These are phyloP conservation scores for Xestia xanthographa DNA, from an alignment of 2,888 invertebrate genomes.

Conservation along the genomic window DNA sequence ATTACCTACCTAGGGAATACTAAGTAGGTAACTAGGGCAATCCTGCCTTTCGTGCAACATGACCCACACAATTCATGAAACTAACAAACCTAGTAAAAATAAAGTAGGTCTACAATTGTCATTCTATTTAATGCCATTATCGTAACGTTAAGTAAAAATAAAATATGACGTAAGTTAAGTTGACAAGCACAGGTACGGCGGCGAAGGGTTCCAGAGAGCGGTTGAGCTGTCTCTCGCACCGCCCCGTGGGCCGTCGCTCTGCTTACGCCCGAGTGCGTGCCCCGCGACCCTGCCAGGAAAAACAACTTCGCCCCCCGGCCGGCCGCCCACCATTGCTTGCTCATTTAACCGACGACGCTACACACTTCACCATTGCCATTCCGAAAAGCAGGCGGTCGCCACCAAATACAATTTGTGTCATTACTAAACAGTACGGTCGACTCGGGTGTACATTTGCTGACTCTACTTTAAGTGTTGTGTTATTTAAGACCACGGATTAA, in stretches of 20 bases:
- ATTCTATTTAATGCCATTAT: conserved; percentile 48
- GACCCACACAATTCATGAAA: conserved; percentile 10
- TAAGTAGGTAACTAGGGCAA: not conserved
- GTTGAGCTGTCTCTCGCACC: conserved; percentile 76
- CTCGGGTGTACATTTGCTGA: conserved; percentile 13
- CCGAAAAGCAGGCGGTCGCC: conserved; percentile 61
- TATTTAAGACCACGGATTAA: conserved; percentile 25
- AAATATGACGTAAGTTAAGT: conserved; percentile 71
- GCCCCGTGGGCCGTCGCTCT: conserved; percentile 70
- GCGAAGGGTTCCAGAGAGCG: conserved; percentile 64
- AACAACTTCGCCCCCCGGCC: conserved; percentile 70
- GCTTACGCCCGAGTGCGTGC: conserved; percentile 73
- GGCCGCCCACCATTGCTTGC: conserved; percentile 72
- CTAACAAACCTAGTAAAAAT: conserved; percentile 27
- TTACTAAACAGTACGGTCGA: conserved; percentile 16
- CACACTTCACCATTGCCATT: conserved; percentile 70
- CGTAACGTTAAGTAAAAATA: conserved; percentile 59
- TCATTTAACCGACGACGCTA: conserved; percentile 57
- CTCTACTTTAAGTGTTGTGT: conserved; percentile 48
- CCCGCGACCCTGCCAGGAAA: conserved; percentile 70
- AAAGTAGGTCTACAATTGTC: conserved; percentile 32
- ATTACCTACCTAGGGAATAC: not conserved
- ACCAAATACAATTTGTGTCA: conserved; percentile 44
- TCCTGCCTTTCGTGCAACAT: not conserved
- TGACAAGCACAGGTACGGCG: conserved; percentile 66